Conservation (phyloP, 2,888 invertebrate genomes). For the Leistus spinibarbis region DNA sequence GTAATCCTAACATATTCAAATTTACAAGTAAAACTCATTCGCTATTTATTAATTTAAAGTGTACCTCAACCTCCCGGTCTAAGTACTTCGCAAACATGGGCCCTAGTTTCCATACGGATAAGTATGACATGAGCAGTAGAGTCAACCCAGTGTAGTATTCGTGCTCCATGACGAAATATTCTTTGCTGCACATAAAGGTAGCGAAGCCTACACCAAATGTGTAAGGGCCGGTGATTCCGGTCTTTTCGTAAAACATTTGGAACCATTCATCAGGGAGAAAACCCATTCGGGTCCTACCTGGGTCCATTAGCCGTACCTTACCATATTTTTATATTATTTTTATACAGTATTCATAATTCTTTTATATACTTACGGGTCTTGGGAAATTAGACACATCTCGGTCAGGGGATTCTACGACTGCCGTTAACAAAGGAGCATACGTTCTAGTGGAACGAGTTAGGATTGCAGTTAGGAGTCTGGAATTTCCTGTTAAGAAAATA, state of each 20-base stretch:
- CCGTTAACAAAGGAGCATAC: not conserved
- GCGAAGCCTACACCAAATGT: constrained; percentile 75
- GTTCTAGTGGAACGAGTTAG: constrained; percentile 57
- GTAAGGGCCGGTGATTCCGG: constrained; percentile 84
- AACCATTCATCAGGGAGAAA: constrained; percentile 93
- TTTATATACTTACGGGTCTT: not conserved
- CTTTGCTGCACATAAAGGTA: constrained; percentile 86
- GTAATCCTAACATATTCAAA: constrained; percentile 56
- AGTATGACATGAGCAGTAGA: constrained; percentile 65
- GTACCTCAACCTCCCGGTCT: constrained; percentile 71
- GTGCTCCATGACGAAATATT: constrained; percentile 87
- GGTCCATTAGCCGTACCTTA: constrained; percentile 63
- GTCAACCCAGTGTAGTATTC: constrained; percentile 80
- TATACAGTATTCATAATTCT: not conserved
- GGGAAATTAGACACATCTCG: not conserved
- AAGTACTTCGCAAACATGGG: constrained; percentile 64
- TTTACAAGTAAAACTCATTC: not conserved
- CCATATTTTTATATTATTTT: not conserved
- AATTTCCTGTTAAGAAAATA: constrained; percentile 56
- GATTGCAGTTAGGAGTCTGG: constrained; percentile 58
- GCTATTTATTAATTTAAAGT: not conserved
- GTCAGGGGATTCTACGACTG: not conserved
- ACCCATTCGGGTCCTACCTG: constrained; percentile 77
- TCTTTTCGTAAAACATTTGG: constrained; percentile 87
- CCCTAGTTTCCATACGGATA: constrained; percentile 71